Conservation (phyloP, 1,140 invertebrate species). For the Lasioglossum albipes region DNA sequence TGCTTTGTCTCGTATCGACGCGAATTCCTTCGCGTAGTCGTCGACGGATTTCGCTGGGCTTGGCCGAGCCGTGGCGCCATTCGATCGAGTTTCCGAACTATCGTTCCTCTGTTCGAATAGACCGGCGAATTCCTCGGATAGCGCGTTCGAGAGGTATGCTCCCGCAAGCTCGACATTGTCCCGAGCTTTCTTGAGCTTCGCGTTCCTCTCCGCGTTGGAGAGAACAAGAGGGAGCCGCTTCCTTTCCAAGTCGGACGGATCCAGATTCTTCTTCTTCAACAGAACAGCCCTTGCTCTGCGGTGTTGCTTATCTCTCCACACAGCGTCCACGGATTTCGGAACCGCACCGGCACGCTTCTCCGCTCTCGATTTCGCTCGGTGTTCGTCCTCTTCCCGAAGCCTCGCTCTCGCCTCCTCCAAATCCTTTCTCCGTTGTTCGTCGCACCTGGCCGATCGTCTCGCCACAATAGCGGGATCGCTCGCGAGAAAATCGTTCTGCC, state of each 20-base stretch:
- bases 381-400: constrained; percentile 66
- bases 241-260: constrained; percentile 72
- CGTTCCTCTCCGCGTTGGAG: constrained; percentile 70
- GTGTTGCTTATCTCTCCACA: constrained; percentile 72
- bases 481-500: constrained; percentile 66
- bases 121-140: neutral
- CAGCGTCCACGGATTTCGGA: constrained; percentile 68
- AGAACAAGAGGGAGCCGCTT: constrained; percentile 74
- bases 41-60: neutral
- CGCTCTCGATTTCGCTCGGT: constrained; percentile 54
- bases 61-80: neutral
- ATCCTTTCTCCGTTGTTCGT: constrained; percentile 59
- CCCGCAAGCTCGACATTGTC: constrained; percentile 42
- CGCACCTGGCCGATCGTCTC: constrained; percentile 56
- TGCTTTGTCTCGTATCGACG: neutral
- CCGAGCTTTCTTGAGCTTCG: constrained; percentile 69
- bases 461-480: constrained; percentile 54
- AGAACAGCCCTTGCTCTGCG: constrained; percentile 74
- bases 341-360: constrained; percentile 62
- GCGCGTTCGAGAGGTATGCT: constrained; percentile 40
- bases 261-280: constrained; percentile 75
- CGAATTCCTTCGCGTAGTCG: neutral
- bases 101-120: neutral
- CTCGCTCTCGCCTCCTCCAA: constrained; percentile 59
- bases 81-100: too few species aligned